Base-by-base conservation (phyloP, 2,888 invertebrate genomes). In the Tenthredo scrophulariae region DNA sequence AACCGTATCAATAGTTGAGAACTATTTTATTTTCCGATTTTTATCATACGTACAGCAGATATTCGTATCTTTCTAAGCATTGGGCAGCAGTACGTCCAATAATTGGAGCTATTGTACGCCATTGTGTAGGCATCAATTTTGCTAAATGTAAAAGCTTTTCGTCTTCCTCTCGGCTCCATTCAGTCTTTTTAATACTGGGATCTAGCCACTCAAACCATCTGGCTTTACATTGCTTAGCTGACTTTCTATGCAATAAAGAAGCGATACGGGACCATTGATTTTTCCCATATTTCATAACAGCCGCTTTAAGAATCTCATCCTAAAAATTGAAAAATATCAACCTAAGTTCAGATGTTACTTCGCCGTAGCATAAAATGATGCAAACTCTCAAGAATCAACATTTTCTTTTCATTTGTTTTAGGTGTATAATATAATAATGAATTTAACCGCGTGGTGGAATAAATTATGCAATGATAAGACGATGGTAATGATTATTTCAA, bases 241-340 rank as follows among this genome's bases (percentile, higher is more conserved):
- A 99, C 93, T 99, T 99, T 90, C 99, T 96, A 93, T 99, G 99
- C 46, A 99, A 94, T 85, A 99, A 94, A 0, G 99, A 99, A 40
- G 99, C 99, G 93, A 99, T 99, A 92, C 99, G 97, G 84, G 99
- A 98, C 99, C 99, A 99, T 93, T 99, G 99, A 93, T 99, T 99
- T 95, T 99, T 99, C 89, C 99, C 99, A 97, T 99, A 99, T 97
- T 99, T 99, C 99, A 99, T 99, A 86, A 99, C 99, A 93, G 99
- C 99, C 86, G 99, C 99, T 95, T 99, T 99, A 86, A 99, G 96
- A 92, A 99, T 99, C 95, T 99, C 99, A 99, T 99, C 99, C 99
- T 99, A 90, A 67, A 72, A 77, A 40, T 80, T 7, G 22, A 22
- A 1, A 26, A 37, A 62, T 4, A 22, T 62, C 0, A 22, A 62